Evolutionary conservation across 2,888 invertebrate genomes (phyloP).

Genomic region (Cyclophora albipunctata): DNA sequence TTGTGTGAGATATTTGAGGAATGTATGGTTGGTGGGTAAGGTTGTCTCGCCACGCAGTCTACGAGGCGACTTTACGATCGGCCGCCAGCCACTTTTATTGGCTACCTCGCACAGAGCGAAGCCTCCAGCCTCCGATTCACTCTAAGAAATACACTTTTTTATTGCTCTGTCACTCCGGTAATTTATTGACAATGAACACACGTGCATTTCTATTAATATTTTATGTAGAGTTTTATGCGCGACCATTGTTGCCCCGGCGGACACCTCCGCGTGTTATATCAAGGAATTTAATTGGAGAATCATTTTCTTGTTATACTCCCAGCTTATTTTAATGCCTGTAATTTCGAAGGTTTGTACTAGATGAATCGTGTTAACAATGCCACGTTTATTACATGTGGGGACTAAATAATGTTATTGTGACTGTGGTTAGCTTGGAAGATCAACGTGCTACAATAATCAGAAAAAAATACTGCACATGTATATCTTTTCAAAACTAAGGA

Average conservation of each 20-base stretch:
- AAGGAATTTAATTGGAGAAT: constrained; percentile 51
- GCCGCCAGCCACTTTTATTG: constrained; percentile 70
- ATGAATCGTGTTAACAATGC: too few species aligned
- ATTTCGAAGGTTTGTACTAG: too few species aligned
- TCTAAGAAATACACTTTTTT: constrained; percentile 73
- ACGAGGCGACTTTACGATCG: constrained; percentile 61
- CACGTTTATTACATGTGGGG: too few species aligned
- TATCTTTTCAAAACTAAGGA: too few species aligned
- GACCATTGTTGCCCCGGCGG: constrained; percentile 47
- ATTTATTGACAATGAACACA: constrained; percentile 75
- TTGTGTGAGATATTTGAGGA: constrained; percentile 13
- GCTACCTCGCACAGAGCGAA: constrained; percentile 60
- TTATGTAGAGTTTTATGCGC: constrained; percentile 65
- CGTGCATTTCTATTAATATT: constrained; percentile 76
- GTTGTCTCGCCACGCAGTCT: constrained; percentile 72
- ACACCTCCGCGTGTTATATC: constrained; percentile 51
- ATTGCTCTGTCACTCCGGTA: constrained; percentile 72
- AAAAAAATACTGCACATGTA: too few species aligned
- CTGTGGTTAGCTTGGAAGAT: too few species aligned
- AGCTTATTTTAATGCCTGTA: too few species aligned
- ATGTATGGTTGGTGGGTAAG: constrained; percentile 30
- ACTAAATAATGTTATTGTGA: too few species aligned
- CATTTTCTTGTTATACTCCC: too few species aligned
- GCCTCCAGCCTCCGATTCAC: constrained; percentile 74
- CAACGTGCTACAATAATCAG: too few species aligned